Percentiles rank a stretch among this genome's conserved stretches.
Evolutionary conservation across 2,888 invertebrate genomes (phyloP).

Genomic region (Pheosia tremula): DNA sequence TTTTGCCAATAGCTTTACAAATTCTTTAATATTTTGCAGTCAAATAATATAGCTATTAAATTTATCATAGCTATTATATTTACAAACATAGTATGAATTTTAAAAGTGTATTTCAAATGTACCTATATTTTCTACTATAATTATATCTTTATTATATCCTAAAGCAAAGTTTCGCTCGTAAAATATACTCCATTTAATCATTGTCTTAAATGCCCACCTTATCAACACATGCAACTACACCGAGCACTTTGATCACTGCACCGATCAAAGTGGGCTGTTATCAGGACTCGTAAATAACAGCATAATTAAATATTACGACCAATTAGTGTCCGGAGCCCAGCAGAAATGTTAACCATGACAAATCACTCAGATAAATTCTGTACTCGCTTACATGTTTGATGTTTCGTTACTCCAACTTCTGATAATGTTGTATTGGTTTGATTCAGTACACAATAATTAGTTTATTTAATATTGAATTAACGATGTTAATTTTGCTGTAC

Average conservation of each 20-base stretch:
- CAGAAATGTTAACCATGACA: conserved; percentile 41
- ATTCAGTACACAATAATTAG: neutral
- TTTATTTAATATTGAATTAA: too few relatives aligned
- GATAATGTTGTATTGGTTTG: conserved; percentile 8
- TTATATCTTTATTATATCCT: neutral
- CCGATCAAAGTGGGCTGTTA: conserved; percentile 64
- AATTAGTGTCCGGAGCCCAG: conserved; percentile 55
- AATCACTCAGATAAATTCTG: conserved; percentile 32
- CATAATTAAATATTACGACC: conserved; percentile 64
- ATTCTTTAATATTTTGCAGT: too few relatives aligned
- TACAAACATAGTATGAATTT: too few relatives aligned
- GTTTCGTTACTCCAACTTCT: conserved; percentile 23
- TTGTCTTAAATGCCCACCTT: conserved; percentile 9
- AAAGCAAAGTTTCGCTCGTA: neutral
- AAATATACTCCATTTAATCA: conserved; percentile 16
- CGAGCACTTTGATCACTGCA: conserved; percentile 41
- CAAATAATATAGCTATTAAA: too few relatives aligned
- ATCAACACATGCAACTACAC: conserved; percentile 36
- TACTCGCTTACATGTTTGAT: conserved; percentile 29
- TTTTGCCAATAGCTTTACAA: too few relatives aligned
- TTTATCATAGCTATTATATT: too few relatives aligned
- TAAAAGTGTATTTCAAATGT: too few relatives aligned
- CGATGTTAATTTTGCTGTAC: too few relatives aligned
- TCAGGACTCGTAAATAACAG: conserved; percentile 68
- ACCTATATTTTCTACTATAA: neutral